phyloP scores from a whole-genome alignment of 2,797 vertebrate species.

The Chanos chanos region DNA sequence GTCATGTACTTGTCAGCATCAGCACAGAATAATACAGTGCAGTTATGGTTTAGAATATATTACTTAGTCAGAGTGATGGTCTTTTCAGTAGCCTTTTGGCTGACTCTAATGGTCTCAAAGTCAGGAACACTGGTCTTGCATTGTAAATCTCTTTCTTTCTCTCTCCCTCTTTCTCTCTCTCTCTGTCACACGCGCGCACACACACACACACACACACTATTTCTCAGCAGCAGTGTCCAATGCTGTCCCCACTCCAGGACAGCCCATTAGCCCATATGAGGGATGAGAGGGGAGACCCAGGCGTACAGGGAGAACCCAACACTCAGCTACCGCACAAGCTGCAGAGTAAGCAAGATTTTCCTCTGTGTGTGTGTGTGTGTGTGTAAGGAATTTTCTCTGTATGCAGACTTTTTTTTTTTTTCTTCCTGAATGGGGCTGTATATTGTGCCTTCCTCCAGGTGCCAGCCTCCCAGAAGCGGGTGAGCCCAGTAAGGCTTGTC shows the following conservation, averaged over 20 bases:
- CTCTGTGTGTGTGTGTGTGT: neutral
- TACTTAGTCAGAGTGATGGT: too few relatives aligned
- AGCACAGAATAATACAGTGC: too few relatives aligned
- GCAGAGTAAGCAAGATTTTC: slow-evolving; percentile 37
- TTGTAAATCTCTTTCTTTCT: too few relatives aligned
- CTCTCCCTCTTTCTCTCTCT: neutral
- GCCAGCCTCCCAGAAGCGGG: slow-evolving; percentile 42
- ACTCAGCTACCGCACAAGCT: slow-evolving; percentile 12
- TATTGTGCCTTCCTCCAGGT: slow-evolving; percentile 39
- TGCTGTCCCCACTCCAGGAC: slow-evolving; percentile 62
- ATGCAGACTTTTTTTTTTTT: neutral
- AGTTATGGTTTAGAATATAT: too few relatives aligned
- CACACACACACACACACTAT: neutral
- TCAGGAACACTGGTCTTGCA: too few relatives aligned
- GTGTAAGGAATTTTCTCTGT: neutral
- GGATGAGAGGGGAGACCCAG: slow-evolving; percentile 37
- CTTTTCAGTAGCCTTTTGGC: too few relatives aligned
- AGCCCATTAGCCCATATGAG: slow-evolving; percentile 50
- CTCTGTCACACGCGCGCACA: slow-evolving; percentile 1
- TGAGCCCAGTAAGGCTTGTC: slow-evolving; percentile 36
- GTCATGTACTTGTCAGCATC: too few relatives aligned
- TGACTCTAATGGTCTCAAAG: too few relatives aligned
- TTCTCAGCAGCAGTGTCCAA: slow-evolving; percentile 37
- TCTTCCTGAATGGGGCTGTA: slow-evolving; percentile 8
- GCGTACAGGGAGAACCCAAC: slow-evolving; percentile 28